Evolutionary conservation across 2,888 invertebrate species (phyloP).

Genomic region (Meliscaeva auricollis): DNA sequence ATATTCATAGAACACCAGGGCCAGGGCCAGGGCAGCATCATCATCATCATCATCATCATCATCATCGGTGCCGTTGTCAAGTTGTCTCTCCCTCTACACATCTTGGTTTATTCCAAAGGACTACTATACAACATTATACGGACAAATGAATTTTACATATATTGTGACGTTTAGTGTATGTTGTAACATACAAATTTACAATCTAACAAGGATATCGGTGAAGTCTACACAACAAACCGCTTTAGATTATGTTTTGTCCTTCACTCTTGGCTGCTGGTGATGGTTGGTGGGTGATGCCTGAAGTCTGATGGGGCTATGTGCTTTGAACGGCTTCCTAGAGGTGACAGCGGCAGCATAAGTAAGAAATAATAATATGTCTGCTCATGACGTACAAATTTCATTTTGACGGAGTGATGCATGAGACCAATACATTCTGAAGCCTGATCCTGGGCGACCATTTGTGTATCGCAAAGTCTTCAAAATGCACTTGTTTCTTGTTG

Average conservation of each 20-base stretch:
- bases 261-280: not conserved
- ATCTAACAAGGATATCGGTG: conserved; percentile 64
- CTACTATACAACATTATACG: conserved; percentile 19
- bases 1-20: conserved; percentile 48
- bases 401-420: conserved; percentile 69
- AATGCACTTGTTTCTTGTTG: conserved; percentile 40
- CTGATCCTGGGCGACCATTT: conserved; percentile 40
- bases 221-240: conserved; percentile 50
- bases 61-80: conserved; percentile 52
- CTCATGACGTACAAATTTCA: conserved; percentile 61
- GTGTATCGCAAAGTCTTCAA: conserved; percentile 48
- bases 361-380: conserved; percentile 65
- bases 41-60: conserved; percentile 38
- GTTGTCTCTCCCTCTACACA: conserved; percentile 6
- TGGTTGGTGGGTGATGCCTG: conserved; percentile 5
- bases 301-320: conserved; percentile 9
- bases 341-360: conserved; percentile 28
- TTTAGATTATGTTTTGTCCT: conserved; percentile 55
- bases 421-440: conserved; percentile 30
- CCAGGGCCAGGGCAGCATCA: conserved; percentile 2
- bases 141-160: conserved; percentile 61
- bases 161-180: conserved; percentile 51
- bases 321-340: conserved; percentile 24
- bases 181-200: conserved; percentile 55
- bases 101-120: conserved; percentile 46